Base-by-base conservation (phyloP, 2,888 invertebrate genomes). In the Pammene aurita region DNA sequence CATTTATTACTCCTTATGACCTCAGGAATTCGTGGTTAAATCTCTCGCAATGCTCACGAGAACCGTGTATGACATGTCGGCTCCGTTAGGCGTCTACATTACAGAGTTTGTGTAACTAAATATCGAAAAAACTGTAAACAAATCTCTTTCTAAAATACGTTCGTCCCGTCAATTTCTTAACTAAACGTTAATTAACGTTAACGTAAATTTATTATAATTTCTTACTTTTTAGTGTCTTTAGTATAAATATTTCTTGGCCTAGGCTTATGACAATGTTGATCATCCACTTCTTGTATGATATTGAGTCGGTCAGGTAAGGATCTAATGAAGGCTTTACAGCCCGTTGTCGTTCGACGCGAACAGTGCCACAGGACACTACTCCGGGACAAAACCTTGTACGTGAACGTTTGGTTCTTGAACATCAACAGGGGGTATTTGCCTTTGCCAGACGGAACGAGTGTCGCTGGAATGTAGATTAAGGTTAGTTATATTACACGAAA, bases 241-340 rank as follows among this genome's bases (percentile, higher is more conserved):
- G 1, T 38, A 9, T 11, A 16, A 10, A 10, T 44, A n/a, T 34
- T 62, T 18, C 58, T 50, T n/a, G 50, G 50, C 18, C 38, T 75
- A 10, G 74, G 72, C 9, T 72, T 60, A 65, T 88, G 88, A 34
- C 83, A 84, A 56, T 88, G 86, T 4, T 78, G 72, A 7, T 83
- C 85, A 50, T 75, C 79, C 0, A 75, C 77, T 0, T 78, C 71
- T 56, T 80, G 72, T 2, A 87, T 79, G 5, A 65, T 55, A 41
- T 84, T 74, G 71, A 84, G 77, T 42, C 77, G 73, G 14, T 82
- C 75, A 0, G 80, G 79, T 0, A 75, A 67, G 0, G 87, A 84
- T 70, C 82, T 87, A 42, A 88, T 77, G 67, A 84, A 87, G 0
- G 88, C 89, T 64, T 87, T 88, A 72, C 88, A 89, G 0, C 88